Base-by-base conservation (phyloP, 2,797 vertebrate species). In the Chelon labrosus region DNA sequence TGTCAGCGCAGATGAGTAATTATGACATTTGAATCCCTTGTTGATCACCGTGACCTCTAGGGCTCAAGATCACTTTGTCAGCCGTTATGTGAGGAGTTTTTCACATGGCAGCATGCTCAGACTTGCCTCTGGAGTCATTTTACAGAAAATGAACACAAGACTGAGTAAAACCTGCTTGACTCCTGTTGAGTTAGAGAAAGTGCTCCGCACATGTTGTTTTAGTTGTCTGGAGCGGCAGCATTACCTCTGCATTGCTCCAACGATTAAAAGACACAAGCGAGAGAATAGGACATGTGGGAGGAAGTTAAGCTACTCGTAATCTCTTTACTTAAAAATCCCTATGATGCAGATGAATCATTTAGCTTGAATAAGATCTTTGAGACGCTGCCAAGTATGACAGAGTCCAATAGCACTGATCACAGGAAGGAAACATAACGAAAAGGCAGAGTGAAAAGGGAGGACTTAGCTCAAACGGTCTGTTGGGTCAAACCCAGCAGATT, bases 71-170 rank as follows among this genome's bases (percentile, higher is more conserved):
- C 63, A 47, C 63, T 39, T 56, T 25, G 64, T 61, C 50, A 59
- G 60, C 54, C 4, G 22, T 31, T 35, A 47, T 62, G 17, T 8
- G 61, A 57, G 58, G 63, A 49, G 39, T 4, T 14, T 8, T 55
- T 39, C 5, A 6, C 35, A 38, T 31, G 53, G 56, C 14, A 8
- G 27, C 78, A 3, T 82, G 92, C 69, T 84, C 55, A 0, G 81
- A 72, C 90, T 80, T 84, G 90, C 58, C 50, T 80, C 58, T 76
- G 86, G 67, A 74, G 60, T 87, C 70, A 60, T 63, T 86, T 89
- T 87, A 73, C 84, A 74, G 13, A 71, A 44, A 55, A 86, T 89
- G 75, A 62, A 55, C 49, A 66, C 4, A 51, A 17, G 14, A 25
- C 10, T 17, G 42, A 8, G 9, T 39, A 76, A 85, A 83, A 73